Evolutionary conservation across 1,140 invertebrate genomes (phyloP), one percentile per base, ranked within the genome.

Genomic region (Drosophila athabasca): DNA sequence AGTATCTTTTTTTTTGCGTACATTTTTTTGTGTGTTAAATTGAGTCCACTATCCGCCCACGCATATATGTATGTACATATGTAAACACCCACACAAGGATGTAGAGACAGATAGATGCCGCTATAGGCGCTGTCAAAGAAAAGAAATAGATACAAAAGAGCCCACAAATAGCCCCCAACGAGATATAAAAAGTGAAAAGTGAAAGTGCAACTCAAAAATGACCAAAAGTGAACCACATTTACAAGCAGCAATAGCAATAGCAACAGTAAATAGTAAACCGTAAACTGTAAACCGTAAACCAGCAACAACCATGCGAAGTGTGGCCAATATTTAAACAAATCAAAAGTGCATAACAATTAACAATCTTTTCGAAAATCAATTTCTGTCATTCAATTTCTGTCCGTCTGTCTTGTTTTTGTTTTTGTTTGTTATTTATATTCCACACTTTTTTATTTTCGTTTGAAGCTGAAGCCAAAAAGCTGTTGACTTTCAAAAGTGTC

Each of bases 401-500:
- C 57, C 43, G 19, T 57, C 45, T 67, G 44, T 72, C 29, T 58
- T 43, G 31, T 57, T 52, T 72, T 45, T 64, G 39, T 57, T 55
- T 66, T 55, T 55, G n/a, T 49, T 35, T 51, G 35, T 61, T 43
- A 43, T 57, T 52, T 72, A 44, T 64, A 39, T 57, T 65, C 17
- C 52, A 44, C 35, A 45, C 51, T 72, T 46, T 55, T 46, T 71
- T 41, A 68, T 31, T 35, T 26, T 53, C 71, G 39, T 41, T 73
- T 39, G 46, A 83, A 78, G 78, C 78, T 49, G 41, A 57, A 73
- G 70, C 59, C 35, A 24, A 62, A 48, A 51, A 76, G 59, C 66
- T 68, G 79, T 82, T 84, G 76, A 84, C 81, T 85, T 80, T 84
- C 73, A 80, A 83, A 80, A 77, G 81, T 84, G 81, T 75, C 71